Evolutionary conservation across 2,113 vertebrate genomes (phyloP), one percentile per base, ranked within the genome.

Genomic region (Oncorhynchus keta): DNA sequence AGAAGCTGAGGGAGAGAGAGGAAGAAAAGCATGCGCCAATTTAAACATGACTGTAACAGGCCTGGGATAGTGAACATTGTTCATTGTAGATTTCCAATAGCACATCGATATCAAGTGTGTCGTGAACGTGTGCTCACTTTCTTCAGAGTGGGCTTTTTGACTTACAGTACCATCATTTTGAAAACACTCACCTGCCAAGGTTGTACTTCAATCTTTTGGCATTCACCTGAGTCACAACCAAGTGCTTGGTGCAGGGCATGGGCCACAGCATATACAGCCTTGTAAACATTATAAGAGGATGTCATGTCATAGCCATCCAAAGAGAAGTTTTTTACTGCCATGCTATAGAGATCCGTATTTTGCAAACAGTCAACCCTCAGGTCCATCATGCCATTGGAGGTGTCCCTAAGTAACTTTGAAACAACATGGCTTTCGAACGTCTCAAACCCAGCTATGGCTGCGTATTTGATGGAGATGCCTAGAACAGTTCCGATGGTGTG

Each of bases 221-320:
- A 96, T 26, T 5, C 0, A 18, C 85, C 77, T 7, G 74, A 61
- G 68, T 85, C 82, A 84, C 95, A 97, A 0, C 48, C 55, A 4
- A 96, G 93, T 12, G 91, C 76, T 3, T n/a, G 30, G 81, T 95
- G 95, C 74, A 97, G 87, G 1, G 93, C 93, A 0, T 95, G 86
- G n/a, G 95, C 95, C 49, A 95, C 86, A 0, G 93, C 92, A 0
- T 95, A 95, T 28, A 96, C 93, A 0, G 94, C 94, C 0, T 89
- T 85, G 68, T 96, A 95, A 48, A 95, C 94, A 1, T 90, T 95
- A 71, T 91, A 94, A 51, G 90, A 91, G 11, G 93, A 91, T 1
- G 90, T 84, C 26, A 90, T 68, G 73, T 95, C 93, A 3, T 94
- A 93, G 9, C 71, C 32, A 1, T 87, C 83, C 78, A 93, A 70